A percentile compares a stretch with the other conserved stretches of the same genome.
These are phyloP conservation scores for Ptychoptera albimana DNA, from an alignment of 2,888 invertebrate species.

Conservation along the genomic window DNA sequence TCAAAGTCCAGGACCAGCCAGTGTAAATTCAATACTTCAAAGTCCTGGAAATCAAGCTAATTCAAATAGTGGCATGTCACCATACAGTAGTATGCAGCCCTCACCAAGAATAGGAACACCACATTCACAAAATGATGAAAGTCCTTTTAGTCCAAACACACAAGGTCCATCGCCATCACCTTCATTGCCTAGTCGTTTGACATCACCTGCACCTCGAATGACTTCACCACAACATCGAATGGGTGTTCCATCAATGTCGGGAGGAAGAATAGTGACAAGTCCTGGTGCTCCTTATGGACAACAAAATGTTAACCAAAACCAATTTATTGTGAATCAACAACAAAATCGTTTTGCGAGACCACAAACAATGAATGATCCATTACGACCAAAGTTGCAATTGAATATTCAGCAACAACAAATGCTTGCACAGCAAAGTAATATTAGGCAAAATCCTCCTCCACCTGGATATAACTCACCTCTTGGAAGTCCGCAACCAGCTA, in stretches of 20 bases:
- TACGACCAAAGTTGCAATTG: slow-evolving; percentile 9
- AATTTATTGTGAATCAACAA: slow-evolving; percentile 15
- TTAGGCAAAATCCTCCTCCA: not conserved
- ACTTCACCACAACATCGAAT: slow-evolving; percentile 39
- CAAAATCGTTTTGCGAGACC: slow-evolving; percentile 32
- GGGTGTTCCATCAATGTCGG: slow-evolving; percentile 8
- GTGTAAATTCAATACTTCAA: slow-evolving; percentile 20
- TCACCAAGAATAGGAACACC: slow-evolving; percentile 46
- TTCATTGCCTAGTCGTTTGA: slow-evolving; percentile 29
- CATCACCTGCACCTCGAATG: slow-evolving; percentile 34
- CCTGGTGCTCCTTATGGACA: slow-evolving; percentile 22
- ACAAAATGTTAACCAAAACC: slow-evolving; percentile 12
- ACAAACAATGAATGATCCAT: slow-evolving; percentile 12
- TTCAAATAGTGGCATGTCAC: slow-evolving; percentile 35
- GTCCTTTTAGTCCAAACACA: slow-evolving; percentile 35
- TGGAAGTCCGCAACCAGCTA: slow-evolving; percentile 28
- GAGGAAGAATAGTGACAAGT: slow-evolving; percentile 34
- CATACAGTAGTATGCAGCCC: slow-evolving; percentile 33
- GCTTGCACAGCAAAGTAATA: slow-evolving; percentile 22
- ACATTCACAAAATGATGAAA: slow-evolving; percentile 42
- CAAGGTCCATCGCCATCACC: slow-evolving; percentile 33
- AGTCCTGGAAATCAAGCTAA: slow-evolving; percentile 32
- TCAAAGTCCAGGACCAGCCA: slow-evolving; percentile 30
- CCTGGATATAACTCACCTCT: slow-evolving; percentile 4
- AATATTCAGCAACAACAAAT: slow-evolving; percentile 20